These are phyloP conservation scores for Neolamprologus toae DNA, from an alignment of 2,113 vertebrate genomes.

Conservation along the genomic window DNA sequence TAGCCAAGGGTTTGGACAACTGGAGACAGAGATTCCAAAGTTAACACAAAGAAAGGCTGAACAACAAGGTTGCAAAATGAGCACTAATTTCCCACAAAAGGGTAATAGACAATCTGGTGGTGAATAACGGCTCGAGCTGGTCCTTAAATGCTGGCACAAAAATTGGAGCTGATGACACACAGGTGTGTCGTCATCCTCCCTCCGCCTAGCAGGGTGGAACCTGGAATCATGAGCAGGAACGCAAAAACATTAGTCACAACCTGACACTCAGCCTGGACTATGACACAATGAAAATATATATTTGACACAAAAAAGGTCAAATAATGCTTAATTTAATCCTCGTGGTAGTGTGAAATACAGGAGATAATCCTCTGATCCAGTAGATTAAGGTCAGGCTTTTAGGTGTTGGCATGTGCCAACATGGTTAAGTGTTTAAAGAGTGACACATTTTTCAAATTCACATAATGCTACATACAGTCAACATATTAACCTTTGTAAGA, in stretches of 20 bases:
- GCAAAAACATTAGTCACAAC: background rate
- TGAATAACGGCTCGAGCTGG: background rate
- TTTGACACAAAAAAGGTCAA: background rate
- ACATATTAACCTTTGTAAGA: background rate
- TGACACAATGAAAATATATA: background rate
- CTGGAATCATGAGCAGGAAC: background rate
- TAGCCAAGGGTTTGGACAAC: background rate
- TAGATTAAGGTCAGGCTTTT: slow-evolving; percentile 47
- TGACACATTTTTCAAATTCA: background rate
- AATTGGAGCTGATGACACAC: background rate
- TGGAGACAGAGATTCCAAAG: background rate
- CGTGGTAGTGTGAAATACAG: slow-evolving; percentile 23
- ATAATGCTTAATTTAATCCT: slow-evolving; percentile 33
- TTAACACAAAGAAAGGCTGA: background rate
- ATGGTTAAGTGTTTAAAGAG: background rate
- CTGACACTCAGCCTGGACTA: background rate
- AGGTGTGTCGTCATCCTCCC: background rate
- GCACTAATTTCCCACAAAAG: background rate
- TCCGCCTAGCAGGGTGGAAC: background rate
- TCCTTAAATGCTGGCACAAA: background rate
- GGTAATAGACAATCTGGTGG: background rate
- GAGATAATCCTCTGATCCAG: slow-evolving; percentile 35
- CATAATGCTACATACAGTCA: background rate
- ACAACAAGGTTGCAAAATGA: background rate
- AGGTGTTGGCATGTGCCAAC: background rate